Conservation (phyloP, 1,140 invertebrate genomes). For the Phenacoccus solenopsis region DNA sequence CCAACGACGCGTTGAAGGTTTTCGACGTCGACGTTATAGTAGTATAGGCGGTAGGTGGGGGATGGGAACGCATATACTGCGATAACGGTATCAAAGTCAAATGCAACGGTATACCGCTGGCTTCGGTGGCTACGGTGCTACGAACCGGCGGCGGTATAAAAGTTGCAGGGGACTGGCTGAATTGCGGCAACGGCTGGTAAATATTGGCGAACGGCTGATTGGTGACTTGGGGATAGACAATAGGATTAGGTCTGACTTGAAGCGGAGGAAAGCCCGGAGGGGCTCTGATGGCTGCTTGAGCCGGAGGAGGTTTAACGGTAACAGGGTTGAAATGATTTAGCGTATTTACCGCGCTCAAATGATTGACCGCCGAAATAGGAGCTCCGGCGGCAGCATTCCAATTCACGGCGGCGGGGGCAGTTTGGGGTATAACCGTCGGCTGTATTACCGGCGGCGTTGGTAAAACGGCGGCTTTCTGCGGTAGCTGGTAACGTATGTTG, state of each 20-base stretch:
- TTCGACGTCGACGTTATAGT: not conserved
- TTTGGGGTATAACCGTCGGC: not conserved
- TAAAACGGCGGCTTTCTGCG: not conserved
- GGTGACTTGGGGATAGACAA: not conserved
- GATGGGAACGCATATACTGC: conserved; percentile 10
- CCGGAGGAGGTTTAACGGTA: not conserved
- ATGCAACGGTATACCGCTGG: not conserved
- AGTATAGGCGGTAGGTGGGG: not conserved
- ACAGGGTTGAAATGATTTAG: not conserved
- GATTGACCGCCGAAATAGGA: not conserved
- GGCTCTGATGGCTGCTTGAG: not conserved
- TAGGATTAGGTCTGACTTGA: not conserved
- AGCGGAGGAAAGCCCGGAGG: not conserved
- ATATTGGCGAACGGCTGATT: not conserved
- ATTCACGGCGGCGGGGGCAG: not conserved
- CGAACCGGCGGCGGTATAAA: not conserved
- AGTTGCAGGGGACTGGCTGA: not conserved
- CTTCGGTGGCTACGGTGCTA: not conserved
- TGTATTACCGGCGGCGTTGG: not conserved
- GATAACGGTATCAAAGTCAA: conserved; percentile 8
- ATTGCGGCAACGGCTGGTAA: not conserved
- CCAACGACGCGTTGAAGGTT: not conserved
- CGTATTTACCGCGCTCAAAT: not conserved
- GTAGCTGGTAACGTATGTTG: conserved; percentile 11
- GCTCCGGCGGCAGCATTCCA: not conserved